Evolutionary conservation across 2,888 invertebrate genomes (phyloP), one percentile per base, ranked within the genome.

Genomic region (Cheilosia urbana): DNA sequence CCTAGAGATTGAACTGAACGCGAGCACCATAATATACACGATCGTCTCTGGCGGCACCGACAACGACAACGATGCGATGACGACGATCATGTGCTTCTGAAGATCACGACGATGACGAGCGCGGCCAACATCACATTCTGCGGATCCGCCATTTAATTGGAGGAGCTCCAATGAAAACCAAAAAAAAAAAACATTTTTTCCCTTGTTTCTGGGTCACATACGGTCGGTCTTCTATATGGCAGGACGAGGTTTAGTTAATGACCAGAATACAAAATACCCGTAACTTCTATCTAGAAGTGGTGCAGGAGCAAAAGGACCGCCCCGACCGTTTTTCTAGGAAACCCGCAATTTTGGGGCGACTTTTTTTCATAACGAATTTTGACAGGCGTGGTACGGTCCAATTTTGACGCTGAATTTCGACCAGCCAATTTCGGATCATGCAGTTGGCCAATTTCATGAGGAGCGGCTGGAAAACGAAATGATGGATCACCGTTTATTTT

Each of bases 401-500:
- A 76, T 81, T 69, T 71, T 21, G 37, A 57, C n/a, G 21, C 63
- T 17, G 45, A 66, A 68, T 81, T 71, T 78, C 37, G 47, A 13
- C 15, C 40, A 68, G 65, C 21, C 40, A 58, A 76, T 75, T 75
- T 75, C 34, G 30, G 37, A 53, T 62, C 30, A 30, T 2, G 30
- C 30, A 37, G 57, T 83, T 63, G 69, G 76, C 45, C 80, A 85
- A 79, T 75, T 79, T 76, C 11, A 11, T 40, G 49, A 47, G 58
- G 58, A 47, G 9, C 57, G 27, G 49, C 34, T 34, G 45, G 27
- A 4, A 53, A 19, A 53, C n/a, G 49, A 76, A 58, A 68, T 85
- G 85, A 85, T 81, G 80, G 85, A 85, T 81, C 49, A 85, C 85
- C 84, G 84, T 84, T 85, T 85, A 85, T 62, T 85, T 85, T 85